Base-by-base conservation (phyloP, 2,797 vertebrate genomes). In the Sternarchorhynchus goeldii region DNA sequence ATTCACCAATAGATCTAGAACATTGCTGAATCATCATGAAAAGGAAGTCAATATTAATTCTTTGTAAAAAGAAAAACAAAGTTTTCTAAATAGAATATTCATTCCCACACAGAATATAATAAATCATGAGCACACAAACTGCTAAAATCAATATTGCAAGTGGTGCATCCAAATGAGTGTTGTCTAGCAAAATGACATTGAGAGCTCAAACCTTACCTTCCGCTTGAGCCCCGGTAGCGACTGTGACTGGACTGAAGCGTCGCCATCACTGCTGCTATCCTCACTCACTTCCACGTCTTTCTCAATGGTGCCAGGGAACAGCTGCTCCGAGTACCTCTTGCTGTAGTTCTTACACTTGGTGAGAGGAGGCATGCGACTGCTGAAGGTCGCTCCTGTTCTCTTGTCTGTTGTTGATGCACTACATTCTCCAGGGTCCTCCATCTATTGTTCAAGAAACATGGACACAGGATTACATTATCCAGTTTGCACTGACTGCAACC, bases 341-440 rank as follows among this genome's bases (percentile, higher is more conserved):
- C 67, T 73, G 60, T 78, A 82, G 72, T 76, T 85, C 45, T 80
- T 81, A 66, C 84, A 80, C 69, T 85, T 85, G 39, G 82, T 82
- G 21, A 80, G 59, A 25, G 72, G 75, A 78, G 80, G 78, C 77
- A 75, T 81, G 69, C 79, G 73, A 59, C 59, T 74, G 59, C 63
- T 71, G 69, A 67, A 79, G n/a, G 73, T 20, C 75, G 76, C 66
- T 25, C 74, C 66, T 2, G 32, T 18, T 45, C 36, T n/a, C 29
- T 60, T 78, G 50, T 78, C 78, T 53, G 55, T 66, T 32, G 36
- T 31, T 29, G 73, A 71, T 0, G 41, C n/a, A 62, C 67, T 73
- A 29, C 29, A 72, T 32, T 68, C 29, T 0, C 14, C 72, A 50
- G 76, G 75, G 4, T 74, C 76, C 25, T 66, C 34, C 45, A 45